Percentiles rank a stretch among this genome's conserved stretches.
Conservation (phyloP, 2,797 vertebrate genomes). For the Spheniscus humboldti region DNA sequence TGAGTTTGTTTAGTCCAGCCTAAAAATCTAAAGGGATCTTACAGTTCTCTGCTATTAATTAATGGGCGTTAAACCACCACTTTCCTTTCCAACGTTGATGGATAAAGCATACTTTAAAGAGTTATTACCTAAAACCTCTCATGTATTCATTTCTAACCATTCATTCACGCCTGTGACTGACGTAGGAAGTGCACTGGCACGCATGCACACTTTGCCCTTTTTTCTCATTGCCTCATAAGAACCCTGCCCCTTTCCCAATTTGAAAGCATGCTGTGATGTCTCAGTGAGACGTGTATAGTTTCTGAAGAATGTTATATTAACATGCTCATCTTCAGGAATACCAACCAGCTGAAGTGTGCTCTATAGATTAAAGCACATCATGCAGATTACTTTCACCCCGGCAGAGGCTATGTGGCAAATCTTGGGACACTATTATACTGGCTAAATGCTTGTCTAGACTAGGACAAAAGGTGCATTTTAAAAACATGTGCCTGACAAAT, state of each 20-base stretch:
- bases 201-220: background rate
- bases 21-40: background rate
- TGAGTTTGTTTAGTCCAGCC: background rate
- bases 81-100: background rate
- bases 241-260: background rate
- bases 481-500: background rate
- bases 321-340: background rate
- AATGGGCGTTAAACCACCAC: background rate
- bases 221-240: background rate
- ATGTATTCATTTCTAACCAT: background rate
- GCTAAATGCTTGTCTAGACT: background rate
- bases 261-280: background rate
- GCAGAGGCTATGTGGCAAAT: background rate
- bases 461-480: background rate
- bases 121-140: background rate
- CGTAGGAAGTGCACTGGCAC: fast-evolving
- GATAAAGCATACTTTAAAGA: background rate
- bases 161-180: background rate
- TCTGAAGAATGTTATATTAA: background rate
- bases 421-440: background rate
- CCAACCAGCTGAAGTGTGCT: background rate
- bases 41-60: background rate
- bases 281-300: background rate
- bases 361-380: background rate
- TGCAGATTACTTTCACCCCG: background rate